These are phyloP conservation scores for Buathra laborator DNA, from an alignment of 2,888 invertebrate genomes.

Conservation along the genomic window DNA sequence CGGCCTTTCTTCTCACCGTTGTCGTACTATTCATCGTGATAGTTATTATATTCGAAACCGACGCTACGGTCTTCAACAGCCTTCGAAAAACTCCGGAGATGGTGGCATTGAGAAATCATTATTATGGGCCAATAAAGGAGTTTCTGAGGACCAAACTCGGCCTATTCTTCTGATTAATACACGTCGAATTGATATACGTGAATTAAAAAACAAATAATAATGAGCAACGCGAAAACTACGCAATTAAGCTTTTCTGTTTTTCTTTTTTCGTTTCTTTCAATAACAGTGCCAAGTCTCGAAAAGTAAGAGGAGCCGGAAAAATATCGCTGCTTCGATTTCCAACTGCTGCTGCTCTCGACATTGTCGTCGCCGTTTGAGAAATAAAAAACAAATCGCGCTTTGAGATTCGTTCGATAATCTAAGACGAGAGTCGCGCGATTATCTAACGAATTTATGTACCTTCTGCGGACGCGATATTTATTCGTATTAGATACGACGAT, in stretches of 20 bases:
- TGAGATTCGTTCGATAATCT: not conserved
- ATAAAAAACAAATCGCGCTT: not conserved
- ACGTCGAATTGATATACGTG: slow-evolving; percentile 47
- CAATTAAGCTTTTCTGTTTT: slow-evolving; percentile 37
- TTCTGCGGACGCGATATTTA: not conserved
- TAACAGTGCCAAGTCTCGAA: slow-evolving; percentile 66
- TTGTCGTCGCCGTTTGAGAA: slow-evolving; percentile 16
- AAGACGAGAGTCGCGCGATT: no score
- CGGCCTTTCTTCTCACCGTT: slow-evolving; percentile 92
- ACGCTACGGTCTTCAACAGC: slow-evolving; percentile 90
- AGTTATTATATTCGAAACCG: slow-evolving; percentile 92
- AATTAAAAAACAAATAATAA: slow-evolving; percentile 7
- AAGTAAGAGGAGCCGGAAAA: slow-evolving; percentile 26
- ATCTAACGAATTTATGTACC: not conserved
- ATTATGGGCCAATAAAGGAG: slow-evolving; percentile 94
- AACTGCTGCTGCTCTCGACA: slow-evolving; percentile 28
- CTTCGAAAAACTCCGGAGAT: slow-evolving; percentile 92
- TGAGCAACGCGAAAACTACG: slow-evolving; percentile 35
- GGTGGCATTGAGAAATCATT: slow-evolving; percentile 90
- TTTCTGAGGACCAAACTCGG: slow-evolving; percentile 89
- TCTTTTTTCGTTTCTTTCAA: slow-evolving; percentile 45
- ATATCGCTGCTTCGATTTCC: slow-evolving; percentile 7
- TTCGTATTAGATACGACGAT: slow-evolving; percentile 2
- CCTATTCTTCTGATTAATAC: slow-evolving; percentile 88
- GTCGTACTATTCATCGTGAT: slow-evolving; percentile 89